Percentiles rank a stretch among this genome's conserved stretches.
phyloP scores from a whole-genome alignment of 2,797 vertebrate species.

The Silurus lanzhouensis region DNA sequence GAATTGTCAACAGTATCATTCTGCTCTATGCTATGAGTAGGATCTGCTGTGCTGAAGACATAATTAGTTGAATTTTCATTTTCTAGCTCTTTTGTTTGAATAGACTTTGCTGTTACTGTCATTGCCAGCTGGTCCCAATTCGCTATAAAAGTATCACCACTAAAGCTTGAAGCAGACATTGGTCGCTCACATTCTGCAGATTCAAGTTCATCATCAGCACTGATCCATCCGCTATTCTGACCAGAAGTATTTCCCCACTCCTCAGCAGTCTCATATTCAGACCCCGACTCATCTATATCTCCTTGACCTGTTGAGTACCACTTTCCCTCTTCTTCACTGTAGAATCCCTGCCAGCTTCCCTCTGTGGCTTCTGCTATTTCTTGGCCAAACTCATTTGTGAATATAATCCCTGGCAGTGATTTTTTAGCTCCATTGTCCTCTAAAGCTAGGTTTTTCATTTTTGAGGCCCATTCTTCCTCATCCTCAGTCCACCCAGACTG shows the following conservation, averaged over 20 bases:
- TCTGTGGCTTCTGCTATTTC: conserved; percentile 63
- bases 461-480: conserved; percentile 30
- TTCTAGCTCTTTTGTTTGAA: conserved; percentile 5
- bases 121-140: conserved; percentile 35
- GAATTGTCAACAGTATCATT: neutral
- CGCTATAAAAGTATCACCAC: conserved; percentile 23
- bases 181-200: conserved; percentile 33
- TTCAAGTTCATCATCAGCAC: conserved; percentile 66
- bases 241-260: conserved; percentile 69
- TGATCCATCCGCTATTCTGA: conserved; percentile 66
- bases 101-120: conserved; percentile 8
- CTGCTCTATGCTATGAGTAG: conserved; percentile 10
- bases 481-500: conserved; percentile 37
- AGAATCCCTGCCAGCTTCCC: conserved; percentile 50
- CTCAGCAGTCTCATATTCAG: conserved; percentile 74
- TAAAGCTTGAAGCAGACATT: conserved; percentile 18
- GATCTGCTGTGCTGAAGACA: conserved; percentile 4
- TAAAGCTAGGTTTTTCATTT: conserved; percentile 38
- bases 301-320: conserved; percentile 58
- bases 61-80: neutral
- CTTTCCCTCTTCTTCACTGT: conserved; percentile 34
- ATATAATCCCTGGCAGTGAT: conserved; percentile 73
- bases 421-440: conserved; percentile 32
- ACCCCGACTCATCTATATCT: conserved; percentile 68
- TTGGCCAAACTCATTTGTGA: conserved; percentile 74